phyloP scores from a whole-genome alignment of 2,797 vertebrate genomes.

The Sarcophilus harrisii region DNA sequence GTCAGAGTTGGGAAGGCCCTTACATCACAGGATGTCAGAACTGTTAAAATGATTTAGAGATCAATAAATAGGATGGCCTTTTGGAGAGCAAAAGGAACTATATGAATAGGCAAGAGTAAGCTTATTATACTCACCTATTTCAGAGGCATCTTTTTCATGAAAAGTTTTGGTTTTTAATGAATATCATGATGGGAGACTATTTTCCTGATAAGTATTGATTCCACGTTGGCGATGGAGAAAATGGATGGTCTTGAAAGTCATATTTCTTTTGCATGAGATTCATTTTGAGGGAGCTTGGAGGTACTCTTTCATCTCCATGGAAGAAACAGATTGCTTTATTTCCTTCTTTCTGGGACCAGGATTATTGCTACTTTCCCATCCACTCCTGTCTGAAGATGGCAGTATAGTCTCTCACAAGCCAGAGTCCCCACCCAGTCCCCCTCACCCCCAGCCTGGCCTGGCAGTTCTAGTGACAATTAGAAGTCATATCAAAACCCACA shows the following conservation, averaged over 20 bases:
- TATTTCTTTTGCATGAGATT: background rate
- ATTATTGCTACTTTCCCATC: background rate
- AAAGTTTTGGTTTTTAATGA: background rate
- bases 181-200: background rate
- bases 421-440: rapidly evolving
- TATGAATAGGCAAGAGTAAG: background rate
- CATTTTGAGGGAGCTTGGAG: background rate
- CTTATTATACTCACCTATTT: background rate
- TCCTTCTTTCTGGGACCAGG: rapidly evolving
- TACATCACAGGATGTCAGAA: background rate
- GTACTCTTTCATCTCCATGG: background rate
- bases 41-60: background rate
- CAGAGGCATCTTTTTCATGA: background rate
- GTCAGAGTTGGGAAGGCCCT: background rate
- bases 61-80: background rate
- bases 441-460: background rate
- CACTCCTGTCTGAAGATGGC: constrained; percentile 80
- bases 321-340: background rate
- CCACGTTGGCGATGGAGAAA: background rate
- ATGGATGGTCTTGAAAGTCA: background rate
- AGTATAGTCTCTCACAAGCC: constrained; percentile 72
- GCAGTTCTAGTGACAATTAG: background rate
- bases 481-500: background rate
- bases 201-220: background rate
- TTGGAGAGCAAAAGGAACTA: background rate